These are phyloP conservation scores for Catostomus latipinnis DNA, from an alignment of 2,797 vertebrate genomes.

Conservation along the genomic window DNA sequence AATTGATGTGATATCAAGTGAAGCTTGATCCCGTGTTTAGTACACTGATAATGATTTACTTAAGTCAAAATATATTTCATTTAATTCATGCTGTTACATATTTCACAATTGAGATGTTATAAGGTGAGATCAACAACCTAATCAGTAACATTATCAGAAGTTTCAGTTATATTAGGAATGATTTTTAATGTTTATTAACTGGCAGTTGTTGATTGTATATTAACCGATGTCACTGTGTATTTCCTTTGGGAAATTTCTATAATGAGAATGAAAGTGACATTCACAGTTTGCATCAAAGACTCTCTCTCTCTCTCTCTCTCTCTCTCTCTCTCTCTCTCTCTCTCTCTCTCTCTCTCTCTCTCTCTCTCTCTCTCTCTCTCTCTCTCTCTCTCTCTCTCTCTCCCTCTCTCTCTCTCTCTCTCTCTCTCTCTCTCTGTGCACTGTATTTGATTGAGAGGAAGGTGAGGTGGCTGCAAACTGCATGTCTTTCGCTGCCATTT, in stretches of 20 bases:
- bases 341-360: conserved; percentile 9
- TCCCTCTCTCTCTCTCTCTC: no score
- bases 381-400: neutral
- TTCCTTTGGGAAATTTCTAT: conserved; percentile 74
- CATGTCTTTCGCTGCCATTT: conserved; percentile 51
- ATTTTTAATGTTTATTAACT: conserved; percentile 69
- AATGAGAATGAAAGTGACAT: conserved; percentile 76
- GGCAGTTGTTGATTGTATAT: conserved; percentile 76
- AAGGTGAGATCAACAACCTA: conserved; percentile 72
- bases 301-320: conserved; percentile 6
- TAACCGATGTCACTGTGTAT: conserved; percentile 70
- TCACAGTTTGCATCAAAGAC: conserved; percentile 59
- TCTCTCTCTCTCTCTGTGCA: neutral
- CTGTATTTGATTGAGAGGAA: conserved; percentile 44
- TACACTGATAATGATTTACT: conserved; percentile 33
- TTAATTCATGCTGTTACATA: conserved; percentile 57
- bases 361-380: conserved; percentile 10
- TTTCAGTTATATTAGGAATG: conserved; percentile 73
- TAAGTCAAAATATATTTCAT: conserved; percentile 52
- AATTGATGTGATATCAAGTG: conserved; percentile 45
- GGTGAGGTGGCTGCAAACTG: conserved; percentile 40
- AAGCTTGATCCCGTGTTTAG: conserved; percentile 50
- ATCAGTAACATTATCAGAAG: conserved; percentile 71
- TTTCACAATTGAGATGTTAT: conserved; percentile 70
- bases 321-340: conserved; percentile 22